Evolutionary conservation across 2,888 invertebrate genomes (phyloP).

Genomic region (Stramonita haemastoma): DNA sequence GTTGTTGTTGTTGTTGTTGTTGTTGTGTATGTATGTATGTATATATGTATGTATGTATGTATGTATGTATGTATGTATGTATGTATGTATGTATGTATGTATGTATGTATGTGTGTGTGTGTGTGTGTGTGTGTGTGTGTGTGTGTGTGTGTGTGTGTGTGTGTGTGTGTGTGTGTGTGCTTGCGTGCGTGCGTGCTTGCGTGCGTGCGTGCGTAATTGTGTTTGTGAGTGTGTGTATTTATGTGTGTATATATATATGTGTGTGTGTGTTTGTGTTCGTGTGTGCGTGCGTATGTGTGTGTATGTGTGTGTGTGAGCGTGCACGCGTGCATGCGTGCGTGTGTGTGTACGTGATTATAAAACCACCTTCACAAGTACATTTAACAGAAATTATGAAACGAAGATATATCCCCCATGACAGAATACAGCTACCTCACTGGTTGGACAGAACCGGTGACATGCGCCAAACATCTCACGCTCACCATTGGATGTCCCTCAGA

Average conservation of each 20-base stretch:
- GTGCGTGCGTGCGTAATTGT: neutral
- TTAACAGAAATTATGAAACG: no score
- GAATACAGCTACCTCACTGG: no score
- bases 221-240: neutral
- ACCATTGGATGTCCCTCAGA: no score
- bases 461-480: no score
- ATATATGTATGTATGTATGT: neutral
- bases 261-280: neutral
- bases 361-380: no score
- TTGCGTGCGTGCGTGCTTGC: neutral
- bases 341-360: neutral
- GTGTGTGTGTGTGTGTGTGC: neutral
- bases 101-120: constrained; percentile 2
- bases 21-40: neutral
- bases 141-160: neutral
- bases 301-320: neutral
- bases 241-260: neutral
- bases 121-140: constrained; percentile 9
- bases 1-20: neutral
- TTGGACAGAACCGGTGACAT: no score
- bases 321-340: neutral
- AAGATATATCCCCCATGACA: no score
- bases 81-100: no score
- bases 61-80: no score
- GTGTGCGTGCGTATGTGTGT: neutral